Base-by-base conservation (phyloP, 2,888 invertebrate genomes). In the Cheilosia urbana region DNA sequence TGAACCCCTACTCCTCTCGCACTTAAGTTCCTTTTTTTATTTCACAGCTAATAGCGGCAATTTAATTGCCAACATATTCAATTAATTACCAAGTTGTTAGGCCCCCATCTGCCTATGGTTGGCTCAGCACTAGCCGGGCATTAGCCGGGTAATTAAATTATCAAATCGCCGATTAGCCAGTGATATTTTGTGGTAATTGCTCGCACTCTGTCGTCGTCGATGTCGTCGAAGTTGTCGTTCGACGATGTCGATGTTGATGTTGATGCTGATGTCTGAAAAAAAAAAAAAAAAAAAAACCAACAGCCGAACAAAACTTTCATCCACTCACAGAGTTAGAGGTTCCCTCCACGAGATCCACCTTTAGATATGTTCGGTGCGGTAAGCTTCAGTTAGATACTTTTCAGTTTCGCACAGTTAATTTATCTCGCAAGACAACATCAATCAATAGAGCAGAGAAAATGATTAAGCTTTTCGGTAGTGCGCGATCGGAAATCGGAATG, bases 121-220 rank as follows among this genome's bases (percentile, higher is more conserved):
- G 58, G 42, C 65, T 75, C 68, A 75, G 58, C 81, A 40, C 58
- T 62, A 68, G 72, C 57, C 37, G 37, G 40, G 58, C 81, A 40
- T 53, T 62, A 68, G 72, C 57, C 37, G 37, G 40, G 85, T 85
- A 85, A 85, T 85, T 81, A 81, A 85, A 85, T 85, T 81, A 85
- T 85, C 85, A 77, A 85, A 72, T 72, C 72, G 81, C 37, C 81
- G 85, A 85, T 81, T 85, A 85, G 81, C 85, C 81, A 72, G 68
- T 73, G 85, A 85, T 85, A 85, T 85, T 85, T 85, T 76, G 81
- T 85, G 81, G 81, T 85, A 85, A 85, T 85, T 85, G 85, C 85
- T 81, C 85, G 81, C 81, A 77, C 85, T 85, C 62, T 81, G 71
- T 81, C 76, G 85, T 72, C 66, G 60, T 15, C 15, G 66, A 65